These are phyloP conservation scores for Sus cebifrons DNA, from an alignment of 2,797 vertebrate species.

Conservation along the genomic window DNA sequence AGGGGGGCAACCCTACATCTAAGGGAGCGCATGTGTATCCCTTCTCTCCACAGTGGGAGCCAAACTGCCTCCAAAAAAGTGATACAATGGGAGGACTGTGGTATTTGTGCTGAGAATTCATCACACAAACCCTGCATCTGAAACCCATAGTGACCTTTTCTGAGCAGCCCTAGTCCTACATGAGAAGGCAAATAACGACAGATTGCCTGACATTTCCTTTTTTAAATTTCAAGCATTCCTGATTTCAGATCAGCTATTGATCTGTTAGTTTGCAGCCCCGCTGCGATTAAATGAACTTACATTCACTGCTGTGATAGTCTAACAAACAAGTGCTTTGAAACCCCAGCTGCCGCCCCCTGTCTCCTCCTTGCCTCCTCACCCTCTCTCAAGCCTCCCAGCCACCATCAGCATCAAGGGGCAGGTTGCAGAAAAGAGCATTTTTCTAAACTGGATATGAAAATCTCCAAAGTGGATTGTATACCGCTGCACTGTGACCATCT, in stretches of 20 bases:
- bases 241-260: background rate
- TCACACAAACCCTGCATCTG: conserved; percentile 26
- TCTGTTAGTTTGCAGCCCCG: conserved; percentile 64
- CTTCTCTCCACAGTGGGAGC: background rate
- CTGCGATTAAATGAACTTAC: conserved; percentile 47
- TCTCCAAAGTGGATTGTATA: conserved; percentile 33
- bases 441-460: conserved; percentile 46
- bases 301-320: background rate
- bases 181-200: conserved; percentile 58
- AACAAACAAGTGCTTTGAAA: conserved; percentile 39
- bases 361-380: rapidly evolving
- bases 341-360: too few species aligned
- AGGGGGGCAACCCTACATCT: background rate
- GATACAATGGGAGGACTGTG: background rate
- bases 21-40: background rate
- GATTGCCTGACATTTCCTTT: conserved; percentile 71
- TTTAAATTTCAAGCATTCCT: conserved; percentile 62
- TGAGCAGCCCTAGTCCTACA: background rate
- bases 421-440: conserved; percentile 52
- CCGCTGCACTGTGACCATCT: background rate
- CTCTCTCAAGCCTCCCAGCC: background rate
- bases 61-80: background rate
- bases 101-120: conserved; percentile 57
- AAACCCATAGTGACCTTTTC: conserved; percentile 78
- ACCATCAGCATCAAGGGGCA: background rate